Percentiles rank a stretch among this genome's conserved stretches.
These are phyloP conservation scores for Varanus salvator DNA, from an alignment of 2,113 vertebrate genomes.

Conservation along the genomic window DNA sequence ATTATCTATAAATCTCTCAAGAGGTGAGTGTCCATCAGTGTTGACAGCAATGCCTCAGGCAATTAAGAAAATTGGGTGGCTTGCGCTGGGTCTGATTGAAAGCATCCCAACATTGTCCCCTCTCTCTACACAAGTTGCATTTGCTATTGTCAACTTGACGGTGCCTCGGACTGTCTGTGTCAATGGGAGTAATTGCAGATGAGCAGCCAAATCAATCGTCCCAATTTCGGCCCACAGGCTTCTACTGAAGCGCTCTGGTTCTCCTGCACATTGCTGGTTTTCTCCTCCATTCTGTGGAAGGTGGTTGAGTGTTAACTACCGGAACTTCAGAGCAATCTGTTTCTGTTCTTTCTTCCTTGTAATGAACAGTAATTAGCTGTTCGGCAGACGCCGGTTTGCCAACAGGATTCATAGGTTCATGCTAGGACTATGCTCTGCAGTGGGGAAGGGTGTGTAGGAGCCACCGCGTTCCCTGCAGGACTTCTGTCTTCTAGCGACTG, in stretches of 20 bases:
- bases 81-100: not conserved
- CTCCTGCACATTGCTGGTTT: conserved; percentile 53
- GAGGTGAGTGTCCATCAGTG: not conserved
- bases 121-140: not conserved
- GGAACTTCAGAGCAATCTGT: conserved; percentile 55
- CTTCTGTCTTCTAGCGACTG: too few species aligned
- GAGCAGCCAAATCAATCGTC: not conserved
- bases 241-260: conserved; percentile 43
- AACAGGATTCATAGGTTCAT: conserved; percentile 44
- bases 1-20: not conserved
- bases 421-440: conserved; percentile 45
- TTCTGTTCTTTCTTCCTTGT: conserved; percentile 31
- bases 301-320: conserved; percentile 59
- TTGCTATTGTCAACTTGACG: not conserved
- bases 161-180: not conserved
- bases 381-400: conserved; percentile 50
- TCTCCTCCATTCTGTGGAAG: conserved; percentile 47
- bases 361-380: conserved; percentile 45
- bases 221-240: conserved; percentile 60
- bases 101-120: not conserved
- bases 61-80: not conserved
- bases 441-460: too few species aligned
- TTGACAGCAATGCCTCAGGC: not conserved
- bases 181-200: not conserved
- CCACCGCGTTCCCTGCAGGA: too few species aligned